Evolutionary conservation across 2,797 vertebrate genomes (phyloP).

Genomic region (Hyperoplus immaculatus): DNA sequence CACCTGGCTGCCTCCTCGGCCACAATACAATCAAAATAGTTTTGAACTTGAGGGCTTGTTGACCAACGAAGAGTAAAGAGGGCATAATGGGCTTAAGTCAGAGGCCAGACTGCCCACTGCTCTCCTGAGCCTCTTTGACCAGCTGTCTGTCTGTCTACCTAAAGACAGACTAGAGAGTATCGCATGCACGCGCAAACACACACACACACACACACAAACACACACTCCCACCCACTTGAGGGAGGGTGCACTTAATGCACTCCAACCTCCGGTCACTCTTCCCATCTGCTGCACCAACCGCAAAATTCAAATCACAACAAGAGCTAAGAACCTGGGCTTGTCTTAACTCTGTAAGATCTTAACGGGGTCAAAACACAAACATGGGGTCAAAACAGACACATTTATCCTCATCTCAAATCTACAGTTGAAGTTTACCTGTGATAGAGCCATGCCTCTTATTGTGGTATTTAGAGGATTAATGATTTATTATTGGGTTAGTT

Average conservation of each 20-base stretch:
- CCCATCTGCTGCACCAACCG: conserved; percentile 76
- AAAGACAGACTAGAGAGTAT: conserved; percentile 68
- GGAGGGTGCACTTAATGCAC: conserved; percentile 60
- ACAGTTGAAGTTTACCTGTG: neutral
- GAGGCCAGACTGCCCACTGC: conserved; percentile 79
- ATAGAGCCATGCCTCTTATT: conserved; percentile 8
- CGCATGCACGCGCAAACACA: conserved; percentile 47
- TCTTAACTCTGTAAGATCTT: conserved; percentile 35
- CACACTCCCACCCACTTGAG: conserved; percentile 62
- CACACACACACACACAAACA: conserved; percentile 34
- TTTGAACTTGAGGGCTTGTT: conserved; percentile 65
- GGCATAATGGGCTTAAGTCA: conserved; percentile 84
- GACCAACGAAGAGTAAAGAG: conserved; percentile 69
- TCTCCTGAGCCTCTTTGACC: conserved; percentile 86
- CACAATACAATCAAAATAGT: conserved; percentile 68
- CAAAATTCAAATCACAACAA: conserved; percentile 75
- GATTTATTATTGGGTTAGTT: neutral
- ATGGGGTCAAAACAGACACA: conserved; percentile 21
- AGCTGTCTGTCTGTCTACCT: conserved; percentile 85
- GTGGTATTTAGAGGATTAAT: neutral
- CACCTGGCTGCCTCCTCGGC: conserved; percentile 7
- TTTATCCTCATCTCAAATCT: neutral
- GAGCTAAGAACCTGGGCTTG: conserved; percentile 44
- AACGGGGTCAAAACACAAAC: conserved; percentile 25
- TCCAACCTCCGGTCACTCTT: conserved; percentile 53